A percentile compares a stretch with the other conserved stretches of the same genome.
phyloP scores from a whole-genome alignment of 2,888 invertebrate genomes.

The Plemyria rubiginata region DNA sequence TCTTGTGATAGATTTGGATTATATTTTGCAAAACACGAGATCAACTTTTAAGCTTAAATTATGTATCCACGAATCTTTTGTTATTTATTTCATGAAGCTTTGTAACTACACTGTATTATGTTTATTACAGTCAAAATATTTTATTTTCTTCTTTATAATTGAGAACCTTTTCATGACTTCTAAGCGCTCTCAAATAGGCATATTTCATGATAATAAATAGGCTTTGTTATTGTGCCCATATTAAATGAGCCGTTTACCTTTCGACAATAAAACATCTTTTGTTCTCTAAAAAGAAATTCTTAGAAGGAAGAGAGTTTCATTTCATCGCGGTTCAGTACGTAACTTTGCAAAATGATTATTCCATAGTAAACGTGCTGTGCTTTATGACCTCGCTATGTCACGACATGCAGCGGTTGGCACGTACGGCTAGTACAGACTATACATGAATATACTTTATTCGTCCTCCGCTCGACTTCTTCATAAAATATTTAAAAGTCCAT shows the following conservation, averaged over 20 bases:
- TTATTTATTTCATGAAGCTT: constrained; percentile 1
- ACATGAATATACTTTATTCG: constrained; percentile 56
- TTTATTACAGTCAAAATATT: constrained; percentile 9
- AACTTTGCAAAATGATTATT: constrained; percentile 29
- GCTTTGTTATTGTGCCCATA: constrained; percentile 23
- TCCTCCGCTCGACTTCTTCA: constrained; percentile 62
- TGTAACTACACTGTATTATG: constrained; percentile 2
- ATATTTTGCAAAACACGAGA: background rate
- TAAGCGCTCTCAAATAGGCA: constrained; percentile 20
- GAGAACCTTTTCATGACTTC: constrained; percentile 21
- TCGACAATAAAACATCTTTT: constrained; percentile 36
- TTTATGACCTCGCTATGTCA: constrained; percentile 36
- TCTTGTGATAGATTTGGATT: background rate
- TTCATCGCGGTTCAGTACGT: constrained; percentile 30
- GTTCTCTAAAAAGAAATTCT: constrained; percentile 28
- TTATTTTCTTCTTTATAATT: constrained; percentile 11
- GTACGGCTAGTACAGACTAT: constrained; percentile 35
- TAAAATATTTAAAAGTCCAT: constrained; percentile 82
- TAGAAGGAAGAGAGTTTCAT: constrained; percentile 34
- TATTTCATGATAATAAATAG: constrained; percentile 24
- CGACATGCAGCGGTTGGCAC: constrained; percentile 38
- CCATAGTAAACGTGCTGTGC: constrained; percentile 27
- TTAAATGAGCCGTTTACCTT: constrained; percentile 24
- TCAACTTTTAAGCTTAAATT: background rate
- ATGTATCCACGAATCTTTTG: background rate